phyloP scores from a whole-genome alignment of 2,888 invertebrate species.

The Xestia c-nigrum region DNA sequence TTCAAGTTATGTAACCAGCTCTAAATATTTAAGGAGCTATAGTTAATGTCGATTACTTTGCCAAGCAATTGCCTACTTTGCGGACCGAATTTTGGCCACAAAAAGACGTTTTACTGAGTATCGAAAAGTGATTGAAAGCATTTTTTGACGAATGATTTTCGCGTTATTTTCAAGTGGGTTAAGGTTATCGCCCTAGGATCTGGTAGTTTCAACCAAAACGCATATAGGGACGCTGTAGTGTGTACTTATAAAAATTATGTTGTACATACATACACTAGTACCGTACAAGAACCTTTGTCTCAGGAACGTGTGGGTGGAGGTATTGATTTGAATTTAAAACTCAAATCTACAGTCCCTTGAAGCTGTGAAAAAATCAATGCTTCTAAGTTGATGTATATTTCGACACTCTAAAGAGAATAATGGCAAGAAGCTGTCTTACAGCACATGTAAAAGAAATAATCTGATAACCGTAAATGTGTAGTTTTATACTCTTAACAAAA shows the following conservation, averaged over 20 bases:
- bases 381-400: no score
- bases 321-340: no score
- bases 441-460: no score
- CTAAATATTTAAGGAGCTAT: not conserved
- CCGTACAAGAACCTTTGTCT: no score
- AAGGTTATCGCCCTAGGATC: not conserved
- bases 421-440: no score
- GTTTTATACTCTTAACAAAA: no score
- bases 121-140: not conserved
- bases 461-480: no score
- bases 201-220: not conserved
- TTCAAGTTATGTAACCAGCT: not conserved
- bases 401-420: no score
- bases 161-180: not conserved
- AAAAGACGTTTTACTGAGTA: not conserved
- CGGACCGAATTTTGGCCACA: not conserved
- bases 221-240: not conserved
- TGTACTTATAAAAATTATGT: not conserved
- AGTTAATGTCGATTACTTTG: not conserved
- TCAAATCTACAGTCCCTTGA: no score
- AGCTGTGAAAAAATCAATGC: no score
- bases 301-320: no score
- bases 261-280: not conserved
- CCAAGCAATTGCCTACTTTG: not conserved
- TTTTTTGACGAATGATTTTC: not conserved